A percentile compares a stretch with the other conserved stretches of the same genome.
These are phyloP conservation scores for Bovichtus diacanthus DNA, from an alignment of 2,797 vertebrate genomes.

Conservation along the genomic window DNA sequence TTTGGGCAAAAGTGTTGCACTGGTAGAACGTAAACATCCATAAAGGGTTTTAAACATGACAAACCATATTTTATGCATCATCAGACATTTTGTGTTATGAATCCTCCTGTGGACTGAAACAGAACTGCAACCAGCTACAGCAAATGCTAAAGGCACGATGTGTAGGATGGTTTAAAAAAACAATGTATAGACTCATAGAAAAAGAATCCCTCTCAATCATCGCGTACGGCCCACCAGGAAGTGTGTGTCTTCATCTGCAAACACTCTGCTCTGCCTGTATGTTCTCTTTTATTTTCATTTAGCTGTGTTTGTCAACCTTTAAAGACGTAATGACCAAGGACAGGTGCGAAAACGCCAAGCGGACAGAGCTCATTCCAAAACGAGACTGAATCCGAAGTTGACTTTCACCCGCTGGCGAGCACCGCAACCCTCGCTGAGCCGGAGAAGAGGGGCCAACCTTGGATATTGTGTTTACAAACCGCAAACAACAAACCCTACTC, in stretches of 20 bases:
- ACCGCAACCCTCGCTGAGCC: too few relatives aligned
- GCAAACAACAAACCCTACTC: background rate
- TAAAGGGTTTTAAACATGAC: slow-evolving; percentile 20
- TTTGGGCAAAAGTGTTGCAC: slow-evolving; percentile 1
- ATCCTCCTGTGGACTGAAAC: slow-evolving; percentile 43
- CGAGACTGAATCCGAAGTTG: too few relatives aligned
- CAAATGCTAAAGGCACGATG: background rate
- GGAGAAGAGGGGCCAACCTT: too few relatives aligned
- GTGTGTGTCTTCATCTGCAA: background rate
- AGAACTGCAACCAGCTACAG: slow-evolving; percentile 25
- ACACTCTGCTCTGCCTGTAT: too few relatives aligned
- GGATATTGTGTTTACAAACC: background rate
- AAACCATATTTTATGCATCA: background rate
- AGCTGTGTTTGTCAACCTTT: background rate
- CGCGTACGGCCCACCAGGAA: background rate
- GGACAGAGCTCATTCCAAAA: background rate
- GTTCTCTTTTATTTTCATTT: too few relatives aligned
- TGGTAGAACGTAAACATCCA: slow-evolving; percentile 19
- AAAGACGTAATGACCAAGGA: background rate
- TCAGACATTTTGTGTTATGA: slow-evolving; percentile 30
- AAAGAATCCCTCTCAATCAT: background rate
- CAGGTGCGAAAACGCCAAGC: fast-evolving
- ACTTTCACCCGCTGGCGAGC: background rate
- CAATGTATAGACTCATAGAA: background rate
- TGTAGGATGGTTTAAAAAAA: background rate